Evolutionary conservation across 2,888 invertebrate species (phyloP).

Genomic region (Philopedon plagiatum): DNA sequence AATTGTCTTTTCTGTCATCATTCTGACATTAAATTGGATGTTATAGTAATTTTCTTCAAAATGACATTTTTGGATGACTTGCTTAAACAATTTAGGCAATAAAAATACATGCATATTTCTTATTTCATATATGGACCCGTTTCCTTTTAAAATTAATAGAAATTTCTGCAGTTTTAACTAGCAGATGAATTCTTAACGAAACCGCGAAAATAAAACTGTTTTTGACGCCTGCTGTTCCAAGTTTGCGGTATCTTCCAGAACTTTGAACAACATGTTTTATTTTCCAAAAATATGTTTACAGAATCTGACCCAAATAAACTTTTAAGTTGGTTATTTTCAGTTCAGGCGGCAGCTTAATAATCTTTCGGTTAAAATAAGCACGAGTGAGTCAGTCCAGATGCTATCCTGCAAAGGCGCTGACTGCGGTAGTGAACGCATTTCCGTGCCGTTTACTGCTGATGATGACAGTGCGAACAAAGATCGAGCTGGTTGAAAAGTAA

Average conservation of each 20-base stretch:
- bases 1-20: no score
- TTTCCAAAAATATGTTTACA: slow-evolving; percentile 17
- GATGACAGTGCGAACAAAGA: background rate
- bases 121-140: no score
- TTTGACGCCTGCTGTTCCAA: background rate
- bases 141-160: no score
- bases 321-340: slow-evolving; percentile 19
- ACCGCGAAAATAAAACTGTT: background rate
- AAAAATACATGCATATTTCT: no score
- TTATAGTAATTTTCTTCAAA: no score
- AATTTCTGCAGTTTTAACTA: background rate
- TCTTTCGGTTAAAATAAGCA: slow-evolving; percentile 23
- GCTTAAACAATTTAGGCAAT: no score
- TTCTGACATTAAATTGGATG: no score
- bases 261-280: background rate
- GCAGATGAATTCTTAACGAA: background rate
- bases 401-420: slow-evolving; percentile 6
- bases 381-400: slow-evolving; percentile 24
- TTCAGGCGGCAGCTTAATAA: slow-evolving; percentile 21
- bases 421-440: slow-evolving; percentile 1
- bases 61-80: no score
- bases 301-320: slow-evolving; percentile 27
- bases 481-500: background rate
- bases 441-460: background rate
- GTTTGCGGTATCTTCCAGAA: slow-evolving; percentile 9